These are phyloP conservation scores for Heterodera schachtii DNA, from an alignment of 1,140 invertebrate genomes.

Conservation along the genomic window DNA sequence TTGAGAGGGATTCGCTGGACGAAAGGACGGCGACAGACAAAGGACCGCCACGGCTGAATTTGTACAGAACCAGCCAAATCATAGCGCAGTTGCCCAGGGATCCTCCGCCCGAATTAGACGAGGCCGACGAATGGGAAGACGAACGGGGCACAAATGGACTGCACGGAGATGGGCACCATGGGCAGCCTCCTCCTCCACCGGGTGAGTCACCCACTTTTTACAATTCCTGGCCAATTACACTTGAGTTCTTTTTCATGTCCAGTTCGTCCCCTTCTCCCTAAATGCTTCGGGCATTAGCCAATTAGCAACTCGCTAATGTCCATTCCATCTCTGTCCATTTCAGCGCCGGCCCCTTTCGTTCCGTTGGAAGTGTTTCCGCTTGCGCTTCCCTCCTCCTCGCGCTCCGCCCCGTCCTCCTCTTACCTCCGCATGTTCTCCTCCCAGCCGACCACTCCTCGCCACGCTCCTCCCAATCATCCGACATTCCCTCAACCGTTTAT, in stretches of 20 bases:
- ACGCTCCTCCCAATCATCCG: slow-evolving; percentile 6
- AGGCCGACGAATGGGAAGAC: not conserved
- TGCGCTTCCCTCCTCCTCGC: slow-evolving; percentile 3
- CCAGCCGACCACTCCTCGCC: slow-evolving; percentile 20
- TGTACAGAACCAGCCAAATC: slow-evolving; percentile 33
- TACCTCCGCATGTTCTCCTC: slow-evolving; percentile 7
- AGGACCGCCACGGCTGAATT: slow-evolving; percentile 23
- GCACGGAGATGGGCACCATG: not conserved
- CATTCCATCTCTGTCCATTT: not conserved
- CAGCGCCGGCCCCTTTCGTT: slow-evolving; percentile 9
- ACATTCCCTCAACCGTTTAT: slow-evolving; percentile 11
- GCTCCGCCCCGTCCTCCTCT: not conserved
- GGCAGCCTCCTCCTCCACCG: not conserved
- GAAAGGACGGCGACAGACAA: slow-evolving; percentile 3
- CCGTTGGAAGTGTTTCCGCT: not conserved
- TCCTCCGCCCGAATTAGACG: slow-evolving; percentile 19
- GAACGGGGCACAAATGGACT: not conserved
- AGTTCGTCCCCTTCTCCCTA: too few relatives aligned
- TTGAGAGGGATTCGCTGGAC: slow-evolving; percentile 1
- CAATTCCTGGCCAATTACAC: too few relatives aligned
- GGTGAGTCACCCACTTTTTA: not conserved
- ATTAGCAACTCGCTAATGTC: too few relatives aligned
- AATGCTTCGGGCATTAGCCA: too few relatives aligned
- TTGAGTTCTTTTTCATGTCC: too few relatives aligned
- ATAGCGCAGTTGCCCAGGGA: slow-evolving; percentile 28